phyloP scores from a whole-genome alignment of 1,140 invertebrate species.

The Gryon sp. region DNA sequence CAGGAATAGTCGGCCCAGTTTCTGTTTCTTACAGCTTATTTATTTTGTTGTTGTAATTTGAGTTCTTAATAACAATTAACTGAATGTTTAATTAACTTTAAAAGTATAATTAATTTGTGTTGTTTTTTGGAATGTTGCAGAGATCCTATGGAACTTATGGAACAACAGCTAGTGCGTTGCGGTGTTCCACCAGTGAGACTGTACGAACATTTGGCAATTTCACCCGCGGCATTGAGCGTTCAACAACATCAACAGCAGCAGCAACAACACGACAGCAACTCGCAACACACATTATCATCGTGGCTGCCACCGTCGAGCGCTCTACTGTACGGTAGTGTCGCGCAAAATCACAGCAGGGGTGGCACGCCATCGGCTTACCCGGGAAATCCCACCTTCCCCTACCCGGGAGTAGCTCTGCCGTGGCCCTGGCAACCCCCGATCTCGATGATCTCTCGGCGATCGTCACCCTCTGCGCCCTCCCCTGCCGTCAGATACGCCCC shows the following conservation, averaged over 20 bases:
- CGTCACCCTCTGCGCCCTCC: constrained; percentile 69
- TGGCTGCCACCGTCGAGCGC: constrained; percentile 61
- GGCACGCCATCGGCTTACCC: constrained; percentile 71
- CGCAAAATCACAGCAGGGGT: constrained; percentile 67
- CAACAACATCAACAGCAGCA: constrained; percentile 62
- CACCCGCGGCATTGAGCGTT: constrained; percentile 62
- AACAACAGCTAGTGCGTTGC: constrained; percentile 77
- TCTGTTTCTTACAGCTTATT: too few relatives aligned
- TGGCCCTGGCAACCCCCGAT: constrained; percentile 77
- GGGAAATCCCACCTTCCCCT: constrained; percentile 69
- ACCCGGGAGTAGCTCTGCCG: constrained; percentile 68
- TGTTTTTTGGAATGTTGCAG: too few relatives aligned
- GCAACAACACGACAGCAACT: constrained; percentile 60
- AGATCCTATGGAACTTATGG: constrained; percentile 79
- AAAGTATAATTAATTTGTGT: too few relatives aligned
- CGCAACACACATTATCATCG: constrained; percentile 46
- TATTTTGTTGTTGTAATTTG: too few relatives aligned
- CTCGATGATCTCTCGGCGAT: constrained; percentile 74
- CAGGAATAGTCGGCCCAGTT: too few relatives aligned
- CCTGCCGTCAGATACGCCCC: constrained; percentile 74
- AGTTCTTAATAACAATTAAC: too few relatives aligned
- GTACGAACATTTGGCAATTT: constrained; percentile 77
- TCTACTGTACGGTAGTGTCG: constrained; percentile 63
- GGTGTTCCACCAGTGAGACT: constrained; percentile 75
- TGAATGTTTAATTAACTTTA: too few relatives aligned